Evolutionary conservation across 2,797 vertebrate species (phyloP).

Genomic region (Pelodytes ibericus): DNA sequence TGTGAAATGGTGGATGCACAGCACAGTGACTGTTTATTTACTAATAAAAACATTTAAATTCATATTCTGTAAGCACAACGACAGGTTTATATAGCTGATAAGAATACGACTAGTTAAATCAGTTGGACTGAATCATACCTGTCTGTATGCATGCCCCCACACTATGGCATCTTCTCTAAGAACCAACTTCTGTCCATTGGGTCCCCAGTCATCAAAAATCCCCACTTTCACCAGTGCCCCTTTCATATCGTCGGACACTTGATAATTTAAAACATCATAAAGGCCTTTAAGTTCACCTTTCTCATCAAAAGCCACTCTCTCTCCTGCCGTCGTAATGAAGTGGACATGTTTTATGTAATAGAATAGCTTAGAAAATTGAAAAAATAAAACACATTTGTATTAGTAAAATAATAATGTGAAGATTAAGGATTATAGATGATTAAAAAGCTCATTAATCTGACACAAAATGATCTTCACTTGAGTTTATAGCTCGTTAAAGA

Average conservation of each 20-base stretch:
- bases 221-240: constrained; percentile 36
- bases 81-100: no score
- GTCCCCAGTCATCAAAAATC: constrained; percentile 50
- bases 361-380: constrained; percentile 36
- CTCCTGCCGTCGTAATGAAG: constrained; percentile 25
- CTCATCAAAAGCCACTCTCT: constrained; percentile 47
- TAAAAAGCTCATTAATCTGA: no score
- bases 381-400: no score
- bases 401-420: no score
- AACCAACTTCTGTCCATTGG: constrained; percentile 37
- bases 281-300: constrained; percentile 46
- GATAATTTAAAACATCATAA: constrained; percentile 48
- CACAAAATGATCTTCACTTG: no score
- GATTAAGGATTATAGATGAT: no score
- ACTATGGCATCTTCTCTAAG: constrained; percentile 14
- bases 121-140: constrained; percentile 22
- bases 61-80: no score
- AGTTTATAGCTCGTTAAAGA: no score
- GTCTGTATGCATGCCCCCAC: constrained; percentile 39
- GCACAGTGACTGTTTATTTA: no score
- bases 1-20: no score
- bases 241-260: constrained; percentile 30
- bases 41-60: no score
- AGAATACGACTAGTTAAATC: no score
- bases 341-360: constrained; percentile 33